Base-by-base conservation (phyloP, 2,888 invertebrate genomes). In the Dasypogon diadema region DNA sequence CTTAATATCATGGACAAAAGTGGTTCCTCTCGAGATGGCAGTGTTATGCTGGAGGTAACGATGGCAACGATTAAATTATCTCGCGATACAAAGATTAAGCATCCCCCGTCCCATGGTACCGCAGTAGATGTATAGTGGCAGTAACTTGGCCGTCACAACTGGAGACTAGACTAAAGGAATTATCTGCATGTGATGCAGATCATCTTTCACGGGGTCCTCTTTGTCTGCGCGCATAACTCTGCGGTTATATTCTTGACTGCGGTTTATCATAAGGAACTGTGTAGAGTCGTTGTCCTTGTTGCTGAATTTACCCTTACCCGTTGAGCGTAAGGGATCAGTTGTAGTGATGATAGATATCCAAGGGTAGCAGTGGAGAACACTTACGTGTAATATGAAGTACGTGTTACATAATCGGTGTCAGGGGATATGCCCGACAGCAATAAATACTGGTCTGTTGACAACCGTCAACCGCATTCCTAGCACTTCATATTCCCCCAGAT, bases 391-490 rank as follows among this genome's bases (percentile, higher is more conserved):
- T 74, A 74, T 74, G 74, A 74, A 63, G 63, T 74, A 74, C 56
- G 56, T 75, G 68, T 75, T 75, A 75, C 68, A 75, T 75, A 75
- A 75, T 68, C 75, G 75, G 65, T 75, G 65, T 68, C 75, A 65
- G 34, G 75, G 75, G 75, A 75, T 56, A 55, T 75, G 55, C 55
- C 56, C 54, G 22, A 75, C 55, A 55, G 75, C 42, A 34, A 75
- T 75, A 75, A 75, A 75, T 75, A 55, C 51, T 75, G 26, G 21
- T 75, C 55, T 16, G 75, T 65, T 75, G 75, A 75, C 75, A 75
- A 26, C 56, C 65, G 42, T 73, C 34, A 73, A 73, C 73, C 70
- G 54, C 70, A 70, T 70, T 54, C 70, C 51, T 70, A 18, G 34
- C 70, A 70, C 70, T 70, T 70, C 70, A 70, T 70, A 54, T 34